Evolutionary conservation across 2,113 vertebrate species (phyloP).

Genomic region (Geococcyx californianus): DNA sequence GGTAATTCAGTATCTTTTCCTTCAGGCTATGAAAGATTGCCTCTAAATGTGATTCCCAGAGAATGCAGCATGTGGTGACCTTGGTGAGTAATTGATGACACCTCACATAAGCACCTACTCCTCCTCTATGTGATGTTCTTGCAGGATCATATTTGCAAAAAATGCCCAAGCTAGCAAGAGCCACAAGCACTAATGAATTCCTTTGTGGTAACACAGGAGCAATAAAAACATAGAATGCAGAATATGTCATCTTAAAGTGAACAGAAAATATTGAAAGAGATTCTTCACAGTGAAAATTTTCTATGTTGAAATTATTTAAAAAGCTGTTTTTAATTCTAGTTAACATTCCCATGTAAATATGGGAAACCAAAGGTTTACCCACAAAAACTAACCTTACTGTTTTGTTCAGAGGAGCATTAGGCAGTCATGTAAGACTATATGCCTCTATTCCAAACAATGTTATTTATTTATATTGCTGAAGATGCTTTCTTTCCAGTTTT

Average conservation of each 20-base stretch:
- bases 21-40: not conserved
- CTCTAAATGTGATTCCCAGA: not conserved
- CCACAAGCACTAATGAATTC: not conserved
- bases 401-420: not conserved
- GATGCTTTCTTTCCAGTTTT: not conserved
- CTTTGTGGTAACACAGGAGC: not conserved
- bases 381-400: not conserved
- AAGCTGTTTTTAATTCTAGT: not conserved
- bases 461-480: not conserved
- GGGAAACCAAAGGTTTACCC: not conserved
- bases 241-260: not conserved
- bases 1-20: not conserved
- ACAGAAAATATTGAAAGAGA: not conserved
- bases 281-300: not conserved
- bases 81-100: slow-evolving; percentile 11
- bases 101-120: not conserved
- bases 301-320: not conserved
- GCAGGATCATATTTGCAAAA: slow-evolving; percentile 34
- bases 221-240: not conserved
- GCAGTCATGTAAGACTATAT: not conserved
- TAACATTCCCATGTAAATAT: not conserved
- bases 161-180: not conserved
- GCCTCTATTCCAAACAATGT: not conserved
- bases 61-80: not conserved
- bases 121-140: not conserved